phyloP scores from a whole-genome alignment of 2,797 vertebrate species.

The Sciaenops ocellatus region DNA sequence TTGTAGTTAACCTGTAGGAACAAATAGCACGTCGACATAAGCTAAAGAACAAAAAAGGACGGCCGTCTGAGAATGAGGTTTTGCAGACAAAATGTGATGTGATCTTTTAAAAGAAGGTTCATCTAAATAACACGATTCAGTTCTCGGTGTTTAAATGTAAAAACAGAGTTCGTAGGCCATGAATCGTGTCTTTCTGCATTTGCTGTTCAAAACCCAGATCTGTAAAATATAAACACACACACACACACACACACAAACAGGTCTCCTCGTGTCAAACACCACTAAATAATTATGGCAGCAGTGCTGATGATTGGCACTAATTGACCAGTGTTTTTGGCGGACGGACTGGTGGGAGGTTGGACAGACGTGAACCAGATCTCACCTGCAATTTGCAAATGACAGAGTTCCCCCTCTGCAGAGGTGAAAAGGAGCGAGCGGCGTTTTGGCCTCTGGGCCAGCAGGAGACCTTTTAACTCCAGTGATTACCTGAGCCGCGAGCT shows the following conservation, averaged over 20 bases:
- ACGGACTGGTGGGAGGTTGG: slow-evolving; percentile 47
- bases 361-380: slow-evolving; percentile 64
- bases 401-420: slow-evolving; percentile 46
- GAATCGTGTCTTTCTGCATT: neutral
- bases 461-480: slow-evolving; percentile 78
- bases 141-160: neutral
- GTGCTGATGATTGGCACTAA: slow-evolving; percentile 74
- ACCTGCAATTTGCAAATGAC: slow-evolving; percentile 79
- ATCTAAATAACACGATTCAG: too few species aligned
- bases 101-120: neutral
- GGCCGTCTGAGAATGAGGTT: neutral
- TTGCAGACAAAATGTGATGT: neutral
- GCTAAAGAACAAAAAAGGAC: neutral
- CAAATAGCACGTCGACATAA: too few species aligned
- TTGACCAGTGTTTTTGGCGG: slow-evolving; percentile 61
- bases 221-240: slow-evolving; percentile 8
- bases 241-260: slow-evolving; percentile 20
- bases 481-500: slow-evolving; percentile 67
- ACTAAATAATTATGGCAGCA: slow-evolving; percentile 64
- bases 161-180: neutral
- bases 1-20: too few species aligned
- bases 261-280: slow-evolving; percentile 60
- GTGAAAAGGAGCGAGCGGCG: slow-evolving; percentile 56
- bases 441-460: slow-evolving; percentile 68
- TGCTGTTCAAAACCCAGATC: slow-evolving; percentile 22